Evolutionary conservation across 2,888 invertebrate genomes (phyloP).

Genomic region (Drosophila setosimentum): DNA sequence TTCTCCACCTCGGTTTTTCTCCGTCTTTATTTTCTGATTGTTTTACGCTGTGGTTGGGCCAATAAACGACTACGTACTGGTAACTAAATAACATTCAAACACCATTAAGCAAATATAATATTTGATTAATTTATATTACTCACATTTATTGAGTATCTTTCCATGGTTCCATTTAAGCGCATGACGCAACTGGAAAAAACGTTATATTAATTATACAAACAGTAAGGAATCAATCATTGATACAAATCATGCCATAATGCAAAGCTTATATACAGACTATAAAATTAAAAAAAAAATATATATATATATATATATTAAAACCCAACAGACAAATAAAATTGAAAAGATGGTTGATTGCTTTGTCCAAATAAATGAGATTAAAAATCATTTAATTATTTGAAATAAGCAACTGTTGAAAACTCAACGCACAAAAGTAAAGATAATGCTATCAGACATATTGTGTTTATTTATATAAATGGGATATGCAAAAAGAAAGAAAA

Average conservation of each 20-base stretch:
- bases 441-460: slow-evolving; percentile 12
- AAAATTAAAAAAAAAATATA: not conserved
- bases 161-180: slow-evolving; percentile 13
- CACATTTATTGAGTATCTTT: slow-evolving; percentile 28
- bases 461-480: too few relatives aligned
- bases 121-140: slow-evolving; percentile 3
- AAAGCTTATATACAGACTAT: not conserved
- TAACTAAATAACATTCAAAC: slow-evolving; percentile 1
- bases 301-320: not conserved
- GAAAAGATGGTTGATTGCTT: not conserved
- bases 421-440: not conserved
- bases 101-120: not conserved
- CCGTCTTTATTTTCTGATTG: slow-evolving; percentile 42
- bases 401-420: slow-evolving; percentile 1
- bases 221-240: not conserved
- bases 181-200: slow-evolving; percentile 28
- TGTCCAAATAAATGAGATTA: not conserved
- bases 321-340: not conserved
- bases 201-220: not conserved
- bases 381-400: not conserved
- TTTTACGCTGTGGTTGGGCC: slow-evolving; percentile 41
- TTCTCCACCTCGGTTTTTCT: slow-evolving; percentile 13
- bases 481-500: too few relatives aligned
- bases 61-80: not conserved
- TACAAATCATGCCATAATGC: not conserved